These are phyloP conservation scores for Procambarus clarkii DNA, from an alignment of 1,140 invertebrate genomes.

Conservation along the genomic window DNA sequence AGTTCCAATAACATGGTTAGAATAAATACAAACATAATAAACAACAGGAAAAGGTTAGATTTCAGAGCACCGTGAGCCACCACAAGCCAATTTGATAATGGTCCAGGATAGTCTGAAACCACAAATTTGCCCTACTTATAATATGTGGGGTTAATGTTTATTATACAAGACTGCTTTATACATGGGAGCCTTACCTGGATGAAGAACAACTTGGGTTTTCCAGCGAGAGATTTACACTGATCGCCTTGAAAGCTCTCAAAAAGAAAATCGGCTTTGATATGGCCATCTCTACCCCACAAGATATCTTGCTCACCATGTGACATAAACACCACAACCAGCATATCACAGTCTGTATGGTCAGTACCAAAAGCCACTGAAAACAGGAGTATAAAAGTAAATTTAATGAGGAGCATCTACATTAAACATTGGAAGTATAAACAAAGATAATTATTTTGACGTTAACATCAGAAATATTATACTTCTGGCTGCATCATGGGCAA, in stretches of 20 bases:
- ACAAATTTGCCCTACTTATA: no score
- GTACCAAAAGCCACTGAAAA: conserved; percentile 74
- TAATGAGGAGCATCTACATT: background rate
- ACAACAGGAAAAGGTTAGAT: no score
- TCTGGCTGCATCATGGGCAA: no score
- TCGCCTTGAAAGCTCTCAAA: conserved; percentile 79
- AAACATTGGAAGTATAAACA: no score
- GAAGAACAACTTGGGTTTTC: conserved; percentile 78
- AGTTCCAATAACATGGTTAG: no score
- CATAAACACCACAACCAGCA: conserved; percentile 77
- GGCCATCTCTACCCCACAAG: conserved; percentile 77
- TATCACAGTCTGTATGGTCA: conserved; percentile 77
- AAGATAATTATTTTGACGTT: background rate
- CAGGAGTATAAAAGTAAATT: background rate
- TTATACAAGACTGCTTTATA: background rate
- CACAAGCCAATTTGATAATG: no score
- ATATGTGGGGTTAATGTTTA: no score
- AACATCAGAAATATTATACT: background rate
- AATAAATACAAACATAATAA: no score
- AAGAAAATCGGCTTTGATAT: conserved; percentile 75
- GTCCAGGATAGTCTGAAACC: no score
- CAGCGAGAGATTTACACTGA: conserved; percentile 77
- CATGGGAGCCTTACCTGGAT: conserved; percentile 25
- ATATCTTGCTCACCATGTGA: conserved; percentile 79
- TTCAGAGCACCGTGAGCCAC: no score